These are phyloP conservation scores for Lycaena phlaeas DNA, from an alignment of 2,888 invertebrate species.

Conservation along the genomic window DNA sequence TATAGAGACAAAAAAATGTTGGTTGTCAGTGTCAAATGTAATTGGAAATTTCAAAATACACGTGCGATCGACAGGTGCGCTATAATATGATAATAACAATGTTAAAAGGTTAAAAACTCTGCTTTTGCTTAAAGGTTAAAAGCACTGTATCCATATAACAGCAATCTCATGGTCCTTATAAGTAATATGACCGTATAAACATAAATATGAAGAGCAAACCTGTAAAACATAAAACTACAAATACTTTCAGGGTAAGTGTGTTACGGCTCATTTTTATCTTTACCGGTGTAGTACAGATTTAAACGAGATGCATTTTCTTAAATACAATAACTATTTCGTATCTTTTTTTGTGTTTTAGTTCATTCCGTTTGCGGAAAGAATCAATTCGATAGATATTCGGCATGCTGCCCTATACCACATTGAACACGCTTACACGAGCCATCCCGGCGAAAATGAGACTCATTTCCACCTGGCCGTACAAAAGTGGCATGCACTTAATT, in stretches of 20 bases:
- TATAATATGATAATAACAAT: too few species aligned
- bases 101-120: too few species aligned
- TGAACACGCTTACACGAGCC: slow-evolving; percentile 81
- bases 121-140: too few species aligned
- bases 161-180: too few species aligned
- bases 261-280: slow-evolving; percentile 9
- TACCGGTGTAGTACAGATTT: too few species aligned
- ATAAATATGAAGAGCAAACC: slow-evolving; percentile 79
- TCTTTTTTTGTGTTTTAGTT: slow-evolving; percentile 73
- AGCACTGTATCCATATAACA: too few species aligned
- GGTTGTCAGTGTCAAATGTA: slow-evolving; percentile 18
- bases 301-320: neutral
- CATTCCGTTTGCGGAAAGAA: slow-evolving; percentile 89
- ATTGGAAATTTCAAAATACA: too few species aligned
- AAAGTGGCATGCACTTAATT: slow-evolving; percentile 92
- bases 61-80: too few species aligned
- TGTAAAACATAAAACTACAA: slow-evolving; percentile 80
- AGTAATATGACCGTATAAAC: slow-evolving; percentile 1
- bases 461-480: slow-evolving; percentile 86
- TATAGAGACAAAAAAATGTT: too few species aligned
- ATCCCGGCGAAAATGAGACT: slow-evolving; percentile 80
- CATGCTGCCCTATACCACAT: slow-evolving; percentile 89
- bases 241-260: slow-evolving; percentile 83
- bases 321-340: neutral
- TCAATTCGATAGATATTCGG: slow-evolving; percentile 86